Conservation (phyloP, 2,797 vertebrate genomes). For the Hypotaenidia philippensis region DNA sequence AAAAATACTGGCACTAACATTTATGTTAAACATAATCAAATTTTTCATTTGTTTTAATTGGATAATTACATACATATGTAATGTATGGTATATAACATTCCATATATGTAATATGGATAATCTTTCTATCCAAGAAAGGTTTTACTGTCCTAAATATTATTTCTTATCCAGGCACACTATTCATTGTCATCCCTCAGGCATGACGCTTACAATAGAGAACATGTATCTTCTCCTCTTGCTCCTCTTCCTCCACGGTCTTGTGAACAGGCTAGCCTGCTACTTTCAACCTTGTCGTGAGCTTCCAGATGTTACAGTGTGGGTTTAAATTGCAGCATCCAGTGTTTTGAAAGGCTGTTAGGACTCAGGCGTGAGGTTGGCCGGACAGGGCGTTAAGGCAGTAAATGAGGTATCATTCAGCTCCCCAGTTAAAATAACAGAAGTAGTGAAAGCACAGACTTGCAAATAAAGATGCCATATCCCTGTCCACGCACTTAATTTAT, state of each 20-base stretch:
- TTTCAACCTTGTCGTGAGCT: not conserved
- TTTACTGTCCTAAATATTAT: not conserved
- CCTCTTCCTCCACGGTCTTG: not conserved
- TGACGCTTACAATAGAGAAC: not conserved
- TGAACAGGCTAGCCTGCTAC: not conserved
- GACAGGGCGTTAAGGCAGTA: not conserved
- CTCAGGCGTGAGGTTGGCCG: not conserved
- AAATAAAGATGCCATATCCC: not conserved
- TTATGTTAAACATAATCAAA: too few species aligned
- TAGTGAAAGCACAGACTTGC: not conserved
- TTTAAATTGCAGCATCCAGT: not conserved
- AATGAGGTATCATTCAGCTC: not conserved
- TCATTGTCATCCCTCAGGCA: not conserved
- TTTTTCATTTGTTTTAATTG: too few species aligned
- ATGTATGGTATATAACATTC: too few species aligned
- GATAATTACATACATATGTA: too few species aligned
- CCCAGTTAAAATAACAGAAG: not conserved
- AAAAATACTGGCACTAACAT: not conserved
- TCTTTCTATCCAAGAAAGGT: not conserved
- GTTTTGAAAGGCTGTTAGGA: not conserved
- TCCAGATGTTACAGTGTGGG: not conserved
- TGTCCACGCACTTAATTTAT: not conserved
- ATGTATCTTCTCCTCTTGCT: fast-evolving
- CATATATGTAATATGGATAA: too few species aligned
- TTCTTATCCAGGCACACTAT: not conserved